Conservation (phyloP, 2,888 invertebrate genomes). For the Thalpophila matura region DNA sequence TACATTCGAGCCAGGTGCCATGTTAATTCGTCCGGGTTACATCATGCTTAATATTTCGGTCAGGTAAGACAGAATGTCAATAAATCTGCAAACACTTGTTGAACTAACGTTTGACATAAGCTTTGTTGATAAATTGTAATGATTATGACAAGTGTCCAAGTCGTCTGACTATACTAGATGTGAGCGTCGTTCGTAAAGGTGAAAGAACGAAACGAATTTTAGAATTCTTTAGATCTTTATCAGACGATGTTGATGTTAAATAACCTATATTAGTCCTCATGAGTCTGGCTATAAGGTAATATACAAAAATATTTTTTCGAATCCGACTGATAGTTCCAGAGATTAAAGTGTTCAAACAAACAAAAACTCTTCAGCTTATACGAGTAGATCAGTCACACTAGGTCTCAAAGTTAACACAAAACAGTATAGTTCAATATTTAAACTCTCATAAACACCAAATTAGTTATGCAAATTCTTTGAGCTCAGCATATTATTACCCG, state of each 20-base stretch:
- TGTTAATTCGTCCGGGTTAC: no score
- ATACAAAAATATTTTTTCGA: no score
- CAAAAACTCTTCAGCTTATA: no score
- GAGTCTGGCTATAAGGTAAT: no score
- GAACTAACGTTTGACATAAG: not conserved
- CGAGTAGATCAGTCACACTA: not conserved
- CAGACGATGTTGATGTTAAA: no score
- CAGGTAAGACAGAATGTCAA: not conserved
- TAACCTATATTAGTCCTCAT: no score
- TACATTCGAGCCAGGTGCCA: no score
- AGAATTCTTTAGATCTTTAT: not conserved
- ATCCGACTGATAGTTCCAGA: no score
- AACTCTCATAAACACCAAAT: constrained; percentile 70
- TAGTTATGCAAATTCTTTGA: constrained; percentile 83
- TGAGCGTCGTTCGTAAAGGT: no score
- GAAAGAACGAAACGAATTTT: no score
- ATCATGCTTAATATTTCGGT: not conserved
- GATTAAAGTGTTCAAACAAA: no score
- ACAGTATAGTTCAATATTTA: constrained; percentile 43
- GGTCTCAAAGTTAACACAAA: constrained; percentile 16
- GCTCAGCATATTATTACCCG: constrained; percentile 79
- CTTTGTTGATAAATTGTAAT: not conserved
- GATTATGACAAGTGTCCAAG: not conserved
- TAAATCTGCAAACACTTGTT: not conserved
- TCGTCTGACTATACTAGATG: no score